A percentile compares a stretch with the other conserved stretches of the same genome.
These are phyloP conservation scores for Platichthys flesus DNA, from an alignment of 2,113 vertebrate genomes.

Conservation along the genomic window DNA sequence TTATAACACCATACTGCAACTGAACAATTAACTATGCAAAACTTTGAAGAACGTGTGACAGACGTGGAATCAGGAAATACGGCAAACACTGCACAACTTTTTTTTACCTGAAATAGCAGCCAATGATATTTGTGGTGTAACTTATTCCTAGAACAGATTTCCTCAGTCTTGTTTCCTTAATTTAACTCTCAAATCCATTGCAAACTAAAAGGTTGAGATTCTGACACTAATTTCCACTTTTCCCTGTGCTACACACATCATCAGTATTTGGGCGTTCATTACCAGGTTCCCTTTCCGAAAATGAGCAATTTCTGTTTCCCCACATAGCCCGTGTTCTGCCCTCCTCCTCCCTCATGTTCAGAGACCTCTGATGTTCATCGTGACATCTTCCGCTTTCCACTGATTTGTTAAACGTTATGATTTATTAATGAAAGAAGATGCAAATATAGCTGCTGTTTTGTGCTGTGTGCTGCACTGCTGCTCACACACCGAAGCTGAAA, in stretches of 20 bases:
- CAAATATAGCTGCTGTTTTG: slow-evolving; percentile 71
- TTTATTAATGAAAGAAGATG: slow-evolving; percentile 79
- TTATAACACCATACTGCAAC: too few relatives aligned
- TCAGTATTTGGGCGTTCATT: neutral
- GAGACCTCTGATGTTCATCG: slow-evolving; percentile 66
- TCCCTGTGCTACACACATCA: neutral
- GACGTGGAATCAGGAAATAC: neutral
- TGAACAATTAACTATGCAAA: too few relatives aligned
- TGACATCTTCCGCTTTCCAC: slow-evolving; percentile 66
- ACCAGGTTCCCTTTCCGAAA: neutral
- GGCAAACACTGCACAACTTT: neutral
- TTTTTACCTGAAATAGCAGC: too few relatives aligned
- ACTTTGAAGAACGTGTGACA: neutral
- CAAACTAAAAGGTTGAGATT: neutral
- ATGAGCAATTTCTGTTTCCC: slow-evolving; percentile 34
- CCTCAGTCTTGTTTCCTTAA: neutral
- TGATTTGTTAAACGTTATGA: slow-evolving; percentile 78
- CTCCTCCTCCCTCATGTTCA: slow-evolving; percentile 10
- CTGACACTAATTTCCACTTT: neutral
- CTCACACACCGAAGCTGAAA: slow-evolving; percentile 2
- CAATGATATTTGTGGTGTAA: neutral
- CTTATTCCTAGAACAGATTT: neutral
- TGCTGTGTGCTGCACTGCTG: slow-evolving; percentile 27
- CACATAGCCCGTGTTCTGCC: slow-evolving; percentile 1
- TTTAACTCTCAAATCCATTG: neutral